Evolutionary conservation across 2,888 invertebrate genomes (phyloP), one percentile per base, ranked within the genome.

Genomic region (Zhuqinia jingwanae): DNA sequence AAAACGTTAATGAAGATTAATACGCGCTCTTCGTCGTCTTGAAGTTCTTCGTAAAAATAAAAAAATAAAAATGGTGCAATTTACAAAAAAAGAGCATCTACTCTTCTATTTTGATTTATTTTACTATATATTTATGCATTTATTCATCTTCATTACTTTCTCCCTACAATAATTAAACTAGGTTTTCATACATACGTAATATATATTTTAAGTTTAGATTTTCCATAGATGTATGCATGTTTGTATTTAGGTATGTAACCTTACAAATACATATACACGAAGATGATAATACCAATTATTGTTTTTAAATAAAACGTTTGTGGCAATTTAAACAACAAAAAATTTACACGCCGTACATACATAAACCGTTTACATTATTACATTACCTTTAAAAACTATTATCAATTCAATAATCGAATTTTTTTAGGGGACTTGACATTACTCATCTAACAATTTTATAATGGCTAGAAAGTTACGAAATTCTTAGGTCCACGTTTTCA

Each of bases 251-350:
- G n/a, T n/a, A n/a, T 20, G 2, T 60, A 63, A 30, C 2, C 60
- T 30, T 30, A 63, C 60, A 56, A 63, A 63, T 47, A 47, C n/a
- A 47, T 63, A 15, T 63, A 63, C 60, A 63, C n/a, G n/a, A 17
- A 1, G 60, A 13, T 15, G 30, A 13, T 63, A 15, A 30, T 63
- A 63, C 15, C 60, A 63, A 63, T 30, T 58, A 25, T 25, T 58
- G 2, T 27, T 27, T n/a, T n/a, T n/a, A n/a, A n/a, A n/a, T n/a
- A n/a, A n/a, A n/a, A n/a, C n/a, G n/a, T n/a, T n/a, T n/a, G n/a
- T n/a, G n/a, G n/a, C n/a, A n/a, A n/a, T n/a, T n/a, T n/a, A n/a
- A n/a, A n/a, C n/a, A n/a, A n/a, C n/a, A n/a, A n/a, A 15, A 63
- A 30, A 30, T 30, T 60, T 63, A 63, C 60, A 17, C 60, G 30